Conservation (phyloP, 2,888 invertebrate genomes). For the Trissolcus brochymenae region DNA sequence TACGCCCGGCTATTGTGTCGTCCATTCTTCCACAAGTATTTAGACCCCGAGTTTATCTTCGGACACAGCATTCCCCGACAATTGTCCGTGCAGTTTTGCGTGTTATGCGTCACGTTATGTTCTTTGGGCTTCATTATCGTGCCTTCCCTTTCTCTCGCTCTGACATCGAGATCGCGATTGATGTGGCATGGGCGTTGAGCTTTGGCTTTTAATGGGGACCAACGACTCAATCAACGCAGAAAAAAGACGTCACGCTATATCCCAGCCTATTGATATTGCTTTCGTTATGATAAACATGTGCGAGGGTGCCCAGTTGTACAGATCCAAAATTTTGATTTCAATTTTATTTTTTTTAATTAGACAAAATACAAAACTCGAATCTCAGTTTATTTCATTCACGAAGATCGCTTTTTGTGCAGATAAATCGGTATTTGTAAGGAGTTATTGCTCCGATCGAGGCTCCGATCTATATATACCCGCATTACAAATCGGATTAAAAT, state of each 20-base stretch:
- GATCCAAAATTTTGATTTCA: too few relatives aligned
- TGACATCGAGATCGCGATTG: slow-evolving; percentile 15
- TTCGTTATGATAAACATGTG: not conserved
- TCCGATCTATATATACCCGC: not conserved
- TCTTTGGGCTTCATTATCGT: slow-evolving; percentile 3
- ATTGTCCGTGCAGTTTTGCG: slow-evolving; percentile 51
- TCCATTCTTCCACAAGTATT: slow-evolving; percentile 35
- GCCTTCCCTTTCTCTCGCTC: not conserved
- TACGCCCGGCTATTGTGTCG: slow-evolving; percentile 33
- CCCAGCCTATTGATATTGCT: not conserved
- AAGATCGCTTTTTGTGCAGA: slow-evolving; percentile 3
- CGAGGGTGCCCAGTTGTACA: not conserved
- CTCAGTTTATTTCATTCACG: not conserved
- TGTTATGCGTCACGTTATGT: slow-evolving; percentile 8
- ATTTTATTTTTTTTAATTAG: too few relatives aligned
- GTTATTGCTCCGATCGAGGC: slow-evolving; percentile 2
- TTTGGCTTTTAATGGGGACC: slow-evolving; percentile 20
- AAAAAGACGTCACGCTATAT: not conserved
- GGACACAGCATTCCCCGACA: slow-evolving; percentile 48
- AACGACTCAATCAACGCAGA: slow-evolving; percentile 19
- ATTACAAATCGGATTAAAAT: slow-evolving; percentile 49
- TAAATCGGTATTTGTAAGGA: slow-evolving; percentile 15
- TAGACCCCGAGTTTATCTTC: slow-evolving; percentile 55
- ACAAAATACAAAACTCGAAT: not conserved
- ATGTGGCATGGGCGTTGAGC: slow-evolving; percentile 28